Evolutionary conservation across 1,140 invertebrate genomes (phyloP), one percentile per base, ranked within the genome.

Genomic region (Drosophila pectinifera): DNA sequence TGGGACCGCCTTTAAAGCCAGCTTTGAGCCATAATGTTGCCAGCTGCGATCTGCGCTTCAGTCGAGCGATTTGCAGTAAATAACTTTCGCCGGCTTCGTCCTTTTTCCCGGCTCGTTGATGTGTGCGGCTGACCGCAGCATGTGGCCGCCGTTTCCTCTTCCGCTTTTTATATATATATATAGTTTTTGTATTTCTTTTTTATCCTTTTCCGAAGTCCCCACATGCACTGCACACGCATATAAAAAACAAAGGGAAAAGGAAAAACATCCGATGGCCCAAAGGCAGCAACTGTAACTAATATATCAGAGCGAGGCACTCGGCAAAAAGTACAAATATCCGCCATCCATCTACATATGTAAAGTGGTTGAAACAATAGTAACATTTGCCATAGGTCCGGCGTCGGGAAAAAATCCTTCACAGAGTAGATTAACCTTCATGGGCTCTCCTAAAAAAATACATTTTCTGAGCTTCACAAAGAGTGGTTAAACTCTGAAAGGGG

Each of bases 41-140:
- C 83, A 88, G 73, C 82, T 75, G 75, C 70, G 80, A 83, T 70
- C 70, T 22, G 43, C 10, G 74, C 75, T 79, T 64, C 84, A 88
- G 54, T 88, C 80, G 64, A 76, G 62, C 84, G 84, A 88, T 80
- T 86, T 89, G 80, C 83, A 88, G 83, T 88, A 88, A 88, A 88
- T 88, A 88, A 88, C 79, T 88, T 88, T 88, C 83, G 76, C 76
- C 70, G 67, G 70, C 62, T 73, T 67, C 69, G 80, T 61, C 53
- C 65, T 70, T 75, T 58, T 64, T 64, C 39, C 58, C 45, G 46
- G 64, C 48, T 80, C 79, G 83, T 80, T 88, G 83, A 88, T 88
- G 83, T 76, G 79, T 88, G 84, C 68, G 83, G 83, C 67, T 88
- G 79, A 89, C 83, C 83, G 63, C 83, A 88, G 84, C 84, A 88